Evolutionary conservation across 2,888 invertebrate species (phyloP).

Genomic region (Lamellibrachia columna): DNA sequence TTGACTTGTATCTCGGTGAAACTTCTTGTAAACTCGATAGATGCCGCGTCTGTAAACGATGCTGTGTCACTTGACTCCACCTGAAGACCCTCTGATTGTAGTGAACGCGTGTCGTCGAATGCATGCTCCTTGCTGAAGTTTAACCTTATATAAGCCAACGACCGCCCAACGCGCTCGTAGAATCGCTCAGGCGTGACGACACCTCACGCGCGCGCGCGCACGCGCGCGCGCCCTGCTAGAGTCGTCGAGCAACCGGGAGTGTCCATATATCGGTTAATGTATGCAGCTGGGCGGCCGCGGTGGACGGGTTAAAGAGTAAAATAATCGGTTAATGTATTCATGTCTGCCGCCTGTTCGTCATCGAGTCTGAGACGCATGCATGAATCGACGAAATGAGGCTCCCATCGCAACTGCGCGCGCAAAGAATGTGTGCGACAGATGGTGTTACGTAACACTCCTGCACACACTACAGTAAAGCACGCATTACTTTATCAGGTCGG

Average conservation of each 20-base stretch:
- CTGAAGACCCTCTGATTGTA: not conserved
- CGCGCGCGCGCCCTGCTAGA: not conserved
- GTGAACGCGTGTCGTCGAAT: not conserved
- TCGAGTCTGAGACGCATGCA: not conserved
- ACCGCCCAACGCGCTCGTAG: not conserved
- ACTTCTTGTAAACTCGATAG: not conserved
- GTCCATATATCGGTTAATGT: not conserved
- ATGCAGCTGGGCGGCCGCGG: not conserved
- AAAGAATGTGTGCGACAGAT: not conserved
- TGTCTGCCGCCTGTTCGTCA: not conserved
- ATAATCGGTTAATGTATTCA: conserved; percentile 12
- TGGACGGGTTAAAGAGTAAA: not conserved
- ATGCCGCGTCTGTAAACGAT: not conserved
- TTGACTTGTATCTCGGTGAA: not conserved
- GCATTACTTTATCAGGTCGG: not conserved
- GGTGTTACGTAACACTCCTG: conserved; percentile 16
- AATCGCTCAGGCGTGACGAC: not conserved
- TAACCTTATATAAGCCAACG: not conserved
- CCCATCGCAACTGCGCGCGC: no score
- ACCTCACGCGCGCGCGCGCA: not conserved
- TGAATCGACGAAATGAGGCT: no score
- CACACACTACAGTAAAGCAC: not conserved
- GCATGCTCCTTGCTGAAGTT: not conserved
- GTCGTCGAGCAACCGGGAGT: not conserved
- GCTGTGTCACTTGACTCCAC: not conserved